A percentile compares a stretch with the other conserved stretches of the same genome.
Evolutionary conservation across 2,113 vertebrate species (phyloP).

Genomic region (Diadophis punctatus): DNA sequence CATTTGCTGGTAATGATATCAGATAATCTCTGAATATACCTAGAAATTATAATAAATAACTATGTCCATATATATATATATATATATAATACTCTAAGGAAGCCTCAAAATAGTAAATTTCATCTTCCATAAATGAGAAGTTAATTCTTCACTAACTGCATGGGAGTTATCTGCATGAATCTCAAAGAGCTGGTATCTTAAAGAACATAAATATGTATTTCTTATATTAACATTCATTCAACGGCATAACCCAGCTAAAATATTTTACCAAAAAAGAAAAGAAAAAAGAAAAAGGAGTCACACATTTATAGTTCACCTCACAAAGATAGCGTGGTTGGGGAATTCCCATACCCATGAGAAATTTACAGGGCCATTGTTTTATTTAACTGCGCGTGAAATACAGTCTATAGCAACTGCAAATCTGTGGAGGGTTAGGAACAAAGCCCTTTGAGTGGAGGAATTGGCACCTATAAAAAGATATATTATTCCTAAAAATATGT

Average conservation of each 20-base stretch:
- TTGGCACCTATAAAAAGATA: slow-evolving; percentile 17
- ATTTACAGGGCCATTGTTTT: slow-evolving; percentile 35
- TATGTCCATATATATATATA: not conserved
- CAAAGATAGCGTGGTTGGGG: slow-evolving; percentile 9
- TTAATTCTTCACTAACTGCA: not conserved
- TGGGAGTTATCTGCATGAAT: not conserved
- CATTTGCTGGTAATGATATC: not conserved
- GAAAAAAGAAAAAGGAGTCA: not conserved
- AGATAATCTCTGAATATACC: not conserved
- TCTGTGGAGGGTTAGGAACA: slow-evolving; percentile 27
- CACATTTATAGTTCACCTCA: slow-evolving; percentile 31
- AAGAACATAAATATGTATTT: not conserved
- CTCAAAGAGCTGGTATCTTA: not conserved
- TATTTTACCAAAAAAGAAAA: slow-evolving; percentile 17
- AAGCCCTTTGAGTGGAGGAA: slow-evolving; percentile 37
- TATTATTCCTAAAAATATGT: not conserved
- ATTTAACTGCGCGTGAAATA: slow-evolving; percentile 37
- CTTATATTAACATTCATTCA: not conserved
- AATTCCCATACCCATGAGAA: slow-evolving; percentile 31
- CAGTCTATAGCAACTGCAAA: slow-evolving; percentile 35
- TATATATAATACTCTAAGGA: not conserved
- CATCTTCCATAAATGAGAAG: not conserved
- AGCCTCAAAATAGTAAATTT: not conserved
- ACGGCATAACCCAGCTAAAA: slow-evolving; percentile 20
- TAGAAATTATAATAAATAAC: not conserved